Evolutionary conservation across 2,113 vertebrate genomes (phyloP), one percentile per base, ranked within the genome.

Genomic region (Phodopus roborovskii): DNA sequence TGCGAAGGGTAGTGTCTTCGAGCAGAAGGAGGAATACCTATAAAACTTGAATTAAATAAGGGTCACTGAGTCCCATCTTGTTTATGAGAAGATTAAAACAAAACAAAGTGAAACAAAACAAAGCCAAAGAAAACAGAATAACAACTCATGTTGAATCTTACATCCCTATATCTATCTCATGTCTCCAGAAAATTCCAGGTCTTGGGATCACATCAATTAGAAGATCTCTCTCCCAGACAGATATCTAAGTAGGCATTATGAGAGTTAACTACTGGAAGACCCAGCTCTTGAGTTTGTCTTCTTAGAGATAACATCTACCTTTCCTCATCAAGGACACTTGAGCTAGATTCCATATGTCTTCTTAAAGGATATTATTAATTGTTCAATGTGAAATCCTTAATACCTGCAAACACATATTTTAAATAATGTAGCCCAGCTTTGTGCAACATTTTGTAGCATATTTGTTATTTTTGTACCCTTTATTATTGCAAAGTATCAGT

Each of bases 401-500:
- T 91, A 68, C 60, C 24, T 71, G 6, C 9, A 92, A 70, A 79
- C 0, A 0, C 0, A 42, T 11, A 70, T 20, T 64, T 92, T 88
- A 39, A 62, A 42, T 77, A 16, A 88, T 33, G 1, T 15, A 66
- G 33, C 73, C 20, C 20, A 87, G 3, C 4, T 68, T 64, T 48
- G 0, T 48, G 45, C 4, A 75, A 90, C n/a, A 60, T 58, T 66
- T 71, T 28, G 73, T 83, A 48, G 78, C 33, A 36, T 36, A 73
- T 53, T 64, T 70, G 26, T 90, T 16, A 90, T 75, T 82, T 89
- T 12, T 68, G 1, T 81, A 12, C 11, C 17, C 12, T 92, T 22
- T 83, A 66, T 91, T 19, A 87, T 90, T 89, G 36, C 17, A 50
- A 92, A 83, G 9, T 39, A 68, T 88, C 53, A 81, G 39, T 45